Evolutionary conservation across 2,888 invertebrate species (phyloP).

Genomic region (Cephus pygmeus): DNA sequence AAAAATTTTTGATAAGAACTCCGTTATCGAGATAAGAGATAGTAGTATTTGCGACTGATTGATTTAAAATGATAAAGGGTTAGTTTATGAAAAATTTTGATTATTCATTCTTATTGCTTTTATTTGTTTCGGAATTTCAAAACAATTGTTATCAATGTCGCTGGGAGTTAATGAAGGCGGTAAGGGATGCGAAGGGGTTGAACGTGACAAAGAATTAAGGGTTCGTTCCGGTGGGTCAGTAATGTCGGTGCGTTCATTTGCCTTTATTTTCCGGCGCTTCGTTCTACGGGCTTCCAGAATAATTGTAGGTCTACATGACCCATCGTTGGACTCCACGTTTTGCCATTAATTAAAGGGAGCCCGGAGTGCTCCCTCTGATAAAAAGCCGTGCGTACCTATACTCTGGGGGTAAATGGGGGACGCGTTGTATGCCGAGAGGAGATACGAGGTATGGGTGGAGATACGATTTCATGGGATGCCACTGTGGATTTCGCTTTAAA

Average conservation of each 20-base stretch:
- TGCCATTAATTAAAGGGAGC: conserved; percentile 48
- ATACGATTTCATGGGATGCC: conserved; percentile 4
- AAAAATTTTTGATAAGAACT: not conserved
- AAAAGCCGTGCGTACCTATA: conserved; percentile 35
- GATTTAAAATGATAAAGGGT: not conserved
- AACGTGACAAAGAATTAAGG: conserved; percentile 19
- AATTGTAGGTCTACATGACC: conserved; percentile 11
- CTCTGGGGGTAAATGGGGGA: conserved; percentile 27
- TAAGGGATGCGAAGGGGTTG: not conserved
- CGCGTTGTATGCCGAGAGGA: conserved; percentile 21
- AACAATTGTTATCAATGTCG: not conserved
- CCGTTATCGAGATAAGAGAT: not conserved
- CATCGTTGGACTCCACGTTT: conserved; percentile 22
- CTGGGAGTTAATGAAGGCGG: not conserved
- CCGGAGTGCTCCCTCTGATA: conserved; percentile 38
- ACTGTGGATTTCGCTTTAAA: conserved; percentile 25
- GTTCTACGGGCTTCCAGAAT: conserved; percentile 6
- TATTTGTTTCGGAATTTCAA: not conserved
- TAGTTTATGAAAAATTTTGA: not conserved
- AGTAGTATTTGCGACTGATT: not conserved
- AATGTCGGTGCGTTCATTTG: conserved; percentile 22
- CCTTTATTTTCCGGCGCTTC: conserved; percentile 26
- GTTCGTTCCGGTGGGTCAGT: conserved; percentile 39
- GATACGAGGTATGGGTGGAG: not conserved
- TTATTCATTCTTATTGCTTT: not conserved